Base-by-base conservation (phyloP, 2,113 vertebrate genomes). In the Pedetes capensis region DNA sequence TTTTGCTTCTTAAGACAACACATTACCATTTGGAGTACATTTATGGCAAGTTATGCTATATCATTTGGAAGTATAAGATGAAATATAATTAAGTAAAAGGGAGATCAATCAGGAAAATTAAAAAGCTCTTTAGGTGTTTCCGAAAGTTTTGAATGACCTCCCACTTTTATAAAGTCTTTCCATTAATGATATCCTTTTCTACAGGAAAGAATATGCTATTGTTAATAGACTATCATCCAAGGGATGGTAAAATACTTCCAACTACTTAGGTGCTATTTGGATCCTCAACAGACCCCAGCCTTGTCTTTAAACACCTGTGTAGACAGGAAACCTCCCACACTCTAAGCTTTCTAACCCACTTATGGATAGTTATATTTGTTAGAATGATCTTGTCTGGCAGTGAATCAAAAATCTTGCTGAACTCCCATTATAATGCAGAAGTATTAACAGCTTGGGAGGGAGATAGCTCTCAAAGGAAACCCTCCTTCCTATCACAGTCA, bases 1-100 rank as follows among this genome's bases (percentile, higher is more conserved):
- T 96, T 94, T 61, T 84, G 49, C 39, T 93, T 92, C 42, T 96
- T 78, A 74, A 96, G 81, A 93, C 90, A 96, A 90, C 92, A 92
- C 25, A 78, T 74, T 96, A 85, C 94, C 85, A 78, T 94, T 96
- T 95, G 84, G 71, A 95, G 53, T 88, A 72, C 27, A 96, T 95
- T 95, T 88, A 95, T 84, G 85, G 84, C 75, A 93, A 81, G 95
- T 87, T 82, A 96, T 92, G 68, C 39, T 53, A 34, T 76, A 66
- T 80, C 34, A 55, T 81, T 93, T 97, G 42, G 47, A 96, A 94
- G 71, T 63, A 94, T 74, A 85, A 94, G 95, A 66, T 93, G 53
- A 96, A 95, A 76, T 34, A 80, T 92, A 76, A 81, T 49, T 57
- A 68, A 91, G 29, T 57, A 51, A 92, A 95, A 96, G 14, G 18